phyloP scores from a whole-genome alignment of 2,797 vertebrate species.

The Rhinogobio ventralis region DNA sequence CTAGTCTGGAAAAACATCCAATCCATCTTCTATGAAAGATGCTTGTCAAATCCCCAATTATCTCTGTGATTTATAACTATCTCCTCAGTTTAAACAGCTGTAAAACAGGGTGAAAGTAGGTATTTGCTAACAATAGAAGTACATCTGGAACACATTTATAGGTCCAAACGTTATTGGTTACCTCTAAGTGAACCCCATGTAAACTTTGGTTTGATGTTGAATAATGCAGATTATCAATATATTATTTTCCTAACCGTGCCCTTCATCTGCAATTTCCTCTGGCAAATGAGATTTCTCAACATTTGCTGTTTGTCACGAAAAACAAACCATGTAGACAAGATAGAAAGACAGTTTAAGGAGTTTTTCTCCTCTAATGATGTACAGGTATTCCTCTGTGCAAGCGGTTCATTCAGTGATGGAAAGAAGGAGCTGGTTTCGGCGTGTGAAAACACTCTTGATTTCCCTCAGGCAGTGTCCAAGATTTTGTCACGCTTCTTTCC shows the following conservation, averaged over 20 bases:
- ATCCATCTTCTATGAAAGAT: constrained; percentile 60
- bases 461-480: constrained; percentile 45
- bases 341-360: background rate
- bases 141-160: constrained; percentile 65
- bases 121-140: constrained; percentile 49
- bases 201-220: constrained; percentile 17
- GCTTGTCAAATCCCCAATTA: constrained; percentile 59
- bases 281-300: background rate
- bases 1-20: constrained; percentile 50
- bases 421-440: constrained; percentile 18
- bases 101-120: constrained; percentile 60
- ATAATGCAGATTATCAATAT: background rate
- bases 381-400: constrained; percentile 36
- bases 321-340: background rate
- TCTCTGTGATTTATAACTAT: constrained; percentile 61
- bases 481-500: constrained; percentile 27
- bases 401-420: constrained; percentile 23
- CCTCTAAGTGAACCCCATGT: constrained; percentile 55
- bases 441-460: constrained; percentile 48
- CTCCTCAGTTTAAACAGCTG: constrained; percentile 57
- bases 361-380: background rate
- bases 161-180: constrained; percentile 45
- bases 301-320: constrained; percentile 8
- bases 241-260: background rate
- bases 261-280: background rate